Percentiles rank a stretch among this genome's conserved stretches.
Evolutionary conservation across 2,888 invertebrate species (phyloP).

Genomic region (Drosophila austrosaltans): DNA sequence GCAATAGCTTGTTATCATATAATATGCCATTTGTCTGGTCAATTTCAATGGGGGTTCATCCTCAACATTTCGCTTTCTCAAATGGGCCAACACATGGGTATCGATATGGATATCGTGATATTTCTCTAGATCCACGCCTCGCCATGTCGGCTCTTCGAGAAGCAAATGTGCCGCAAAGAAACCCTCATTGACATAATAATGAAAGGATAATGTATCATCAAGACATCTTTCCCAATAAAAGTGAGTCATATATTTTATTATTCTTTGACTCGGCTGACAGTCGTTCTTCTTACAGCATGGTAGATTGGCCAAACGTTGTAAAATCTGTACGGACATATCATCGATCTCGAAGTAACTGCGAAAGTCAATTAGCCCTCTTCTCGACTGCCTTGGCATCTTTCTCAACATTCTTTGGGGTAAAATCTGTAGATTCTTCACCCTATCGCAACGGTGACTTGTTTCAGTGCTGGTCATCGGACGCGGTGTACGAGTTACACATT

Average conservation of each 20-base stretch:
- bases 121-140: not conserved
- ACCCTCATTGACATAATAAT: constrained; percentile 26
- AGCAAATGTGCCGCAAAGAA: constrained; percentile 20
- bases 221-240: constrained; percentile 8
- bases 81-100: not conserved
- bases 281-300: not conserved
- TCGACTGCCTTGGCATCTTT: not conserved
- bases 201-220: constrained; percentile 4
- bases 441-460: no score
- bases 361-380: not conserved
- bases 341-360: constrained; percentile 28
- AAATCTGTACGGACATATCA: not conserved
- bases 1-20: constrained; percentile 31
- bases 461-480: no score
- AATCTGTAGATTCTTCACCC: no score
- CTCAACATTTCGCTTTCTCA: not conserved
- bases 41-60: not conserved
- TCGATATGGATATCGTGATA: not conserved
- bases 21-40: constrained; percentile 5
- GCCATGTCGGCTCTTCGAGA: rapidly evolving
- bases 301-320: not conserved
- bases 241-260: constrained; percentile 4
- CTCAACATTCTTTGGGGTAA: no score
- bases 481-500: no score
- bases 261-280: not conserved